Percentiles rank a stretch among this genome's conserved stretches.
These are phyloP conservation scores for Vollenhovia emeryi DNA, from an alignment of 1,140 invertebrate genomes.

Conservation along the genomic window DNA sequence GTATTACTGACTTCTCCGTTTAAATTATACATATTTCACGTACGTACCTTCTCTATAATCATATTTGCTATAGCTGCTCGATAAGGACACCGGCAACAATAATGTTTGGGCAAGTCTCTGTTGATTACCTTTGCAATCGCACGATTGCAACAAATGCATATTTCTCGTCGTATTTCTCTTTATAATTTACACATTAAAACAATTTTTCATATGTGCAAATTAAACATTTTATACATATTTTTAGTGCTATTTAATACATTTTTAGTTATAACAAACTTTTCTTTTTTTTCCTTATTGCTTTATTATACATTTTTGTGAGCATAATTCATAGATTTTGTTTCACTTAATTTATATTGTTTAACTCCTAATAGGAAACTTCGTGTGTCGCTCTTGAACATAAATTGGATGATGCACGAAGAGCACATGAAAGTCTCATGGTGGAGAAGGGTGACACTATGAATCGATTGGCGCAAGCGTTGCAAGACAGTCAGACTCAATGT, in stretches of 20 bases:
- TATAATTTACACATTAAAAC: neutral
- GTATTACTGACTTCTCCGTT: conserved; percentile 65
- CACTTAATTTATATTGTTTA: neutral
- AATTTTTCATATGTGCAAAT: neutral
- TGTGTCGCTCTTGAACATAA: conserved; percentile 78
- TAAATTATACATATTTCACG: conserved; percentile 4
- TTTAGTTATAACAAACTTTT: neutral
- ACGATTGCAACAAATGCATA: conserved; percentile 7
- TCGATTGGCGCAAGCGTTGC: conserved; percentile 77
- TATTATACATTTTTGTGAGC: conserved; percentile 6
- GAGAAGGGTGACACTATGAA: conserved; percentile 82
- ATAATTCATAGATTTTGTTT: conserved; percentile 12
- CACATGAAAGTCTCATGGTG: conserved; percentile 79
- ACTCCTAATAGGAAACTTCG: conserved; percentile 72
- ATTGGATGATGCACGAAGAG: conserved; percentile 78
- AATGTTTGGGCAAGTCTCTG: conserved; percentile 74
- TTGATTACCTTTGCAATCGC: conserved; percentile 43
- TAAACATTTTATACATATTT: neutral
- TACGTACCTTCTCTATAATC: conserved; percentile 36
- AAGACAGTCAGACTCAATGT: conserved; percentile 81
- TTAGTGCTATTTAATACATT: neutral
- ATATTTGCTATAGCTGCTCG: conserved; percentile 71
- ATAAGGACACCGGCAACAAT: conserved; percentile 69
- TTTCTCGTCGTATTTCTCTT: neutral
- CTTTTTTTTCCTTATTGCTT: neutral